Conservation (phyloP, 2,888 invertebrate genomes). For the Drosophila robusta region DNA sequence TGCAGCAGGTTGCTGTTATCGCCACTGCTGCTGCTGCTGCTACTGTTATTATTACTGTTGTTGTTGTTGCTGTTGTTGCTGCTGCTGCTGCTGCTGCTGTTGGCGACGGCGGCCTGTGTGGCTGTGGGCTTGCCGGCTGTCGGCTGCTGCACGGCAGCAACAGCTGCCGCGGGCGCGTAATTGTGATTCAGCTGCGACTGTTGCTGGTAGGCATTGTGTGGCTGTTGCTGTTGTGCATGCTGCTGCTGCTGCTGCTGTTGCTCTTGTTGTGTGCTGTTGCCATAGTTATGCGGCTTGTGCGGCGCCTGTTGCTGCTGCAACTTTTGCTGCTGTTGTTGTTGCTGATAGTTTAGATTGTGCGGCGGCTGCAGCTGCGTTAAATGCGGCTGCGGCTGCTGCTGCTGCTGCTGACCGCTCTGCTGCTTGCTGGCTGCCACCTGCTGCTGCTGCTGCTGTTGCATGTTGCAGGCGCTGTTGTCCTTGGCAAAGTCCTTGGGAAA, state of each 20-base stretch:
- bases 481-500: slow-evolving; percentile 83
- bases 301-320: slow-evolving; percentile 52
- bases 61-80: slow-evolving; percentile 52
- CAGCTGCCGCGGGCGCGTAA: slow-evolving; percentile 50
- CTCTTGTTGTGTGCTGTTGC: slow-evolving; percentile 43
- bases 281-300: slow-evolving; percentile 51
- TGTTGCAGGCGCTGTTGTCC: slow-evolving; percentile 68
- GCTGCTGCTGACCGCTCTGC: slow-evolving; percentile 50
- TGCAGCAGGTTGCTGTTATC: slow-evolving; percentile 71
- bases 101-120: slow-evolving; percentile 44
- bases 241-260: slow-evolving; percentile 39
- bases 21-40: slow-evolving; percentile 29
- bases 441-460: slow-evolving; percentile 65
- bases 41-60: too few relatives aligned
- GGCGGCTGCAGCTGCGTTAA: slow-evolving; percentile 63
- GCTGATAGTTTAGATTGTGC: slow-evolving; percentile 55
- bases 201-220: slow-evolving; percentile 49
- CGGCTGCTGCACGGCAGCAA: slow-evolving; percentile 57
- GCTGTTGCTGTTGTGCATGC: slow-evolving; percentile 36
- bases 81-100: slow-evolving; percentile 51
- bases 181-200: slow-evolving; percentile 62
- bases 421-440: slow-evolving; percentile 52
- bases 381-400: slow-evolving; percentile 66
- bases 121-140: slow-evolving; percentile 42
- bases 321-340: slow-evolving; percentile 44